phyloP scores from a whole-genome alignment of 2,797 vertebrate species.

The Parambassis ranga region DNA sequence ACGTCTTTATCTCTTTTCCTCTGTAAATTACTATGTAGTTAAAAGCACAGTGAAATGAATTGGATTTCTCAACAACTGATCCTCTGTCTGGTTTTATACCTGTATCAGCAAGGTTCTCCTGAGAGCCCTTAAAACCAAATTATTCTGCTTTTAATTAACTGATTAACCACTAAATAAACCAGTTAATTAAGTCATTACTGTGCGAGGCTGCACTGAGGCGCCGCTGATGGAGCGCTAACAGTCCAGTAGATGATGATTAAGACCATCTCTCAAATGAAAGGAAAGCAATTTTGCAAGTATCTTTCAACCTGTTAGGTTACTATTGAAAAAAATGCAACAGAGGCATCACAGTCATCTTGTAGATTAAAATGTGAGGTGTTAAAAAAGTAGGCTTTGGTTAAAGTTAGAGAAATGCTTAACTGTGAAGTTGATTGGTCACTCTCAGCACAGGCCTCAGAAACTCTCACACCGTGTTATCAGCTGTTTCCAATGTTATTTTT shows the following conservation, averaged over 20 bases:
- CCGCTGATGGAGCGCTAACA: constrained; percentile 28
- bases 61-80: neutral
- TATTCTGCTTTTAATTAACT: constrained; percentile 64
- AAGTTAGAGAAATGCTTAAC: neutral
- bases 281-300: neutral
- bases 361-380: too few relatives aligned
- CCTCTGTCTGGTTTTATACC: constrained; percentile 5
- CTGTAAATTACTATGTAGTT: neutral
- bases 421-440: too few relatives aligned
- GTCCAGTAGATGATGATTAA: constrained; percentile 9
- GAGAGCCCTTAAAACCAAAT: constrained; percentile 40
- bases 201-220: constrained; percentile 9
- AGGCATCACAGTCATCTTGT: too few relatives aligned
- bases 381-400: too few relatives aligned
- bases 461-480: constrained; percentile 27
- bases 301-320: neutral
- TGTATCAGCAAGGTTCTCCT: constrained; percentile 37
- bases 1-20: constrained; percentile 5
- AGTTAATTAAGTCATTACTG: constrained; percentile 65
- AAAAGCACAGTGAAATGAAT: constrained; percentile 5
- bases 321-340: too few relatives aligned
- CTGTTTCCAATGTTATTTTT: constrained; percentile 31
- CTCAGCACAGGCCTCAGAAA: neutral
- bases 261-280: neutral
- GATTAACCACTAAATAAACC: constrained; percentile 68